A percentile compares a stretch with the other conserved stretches of the same genome.
Conservation (phyloP, 2,888 invertebrate species). For the Geophilus truncorum region DNA sequence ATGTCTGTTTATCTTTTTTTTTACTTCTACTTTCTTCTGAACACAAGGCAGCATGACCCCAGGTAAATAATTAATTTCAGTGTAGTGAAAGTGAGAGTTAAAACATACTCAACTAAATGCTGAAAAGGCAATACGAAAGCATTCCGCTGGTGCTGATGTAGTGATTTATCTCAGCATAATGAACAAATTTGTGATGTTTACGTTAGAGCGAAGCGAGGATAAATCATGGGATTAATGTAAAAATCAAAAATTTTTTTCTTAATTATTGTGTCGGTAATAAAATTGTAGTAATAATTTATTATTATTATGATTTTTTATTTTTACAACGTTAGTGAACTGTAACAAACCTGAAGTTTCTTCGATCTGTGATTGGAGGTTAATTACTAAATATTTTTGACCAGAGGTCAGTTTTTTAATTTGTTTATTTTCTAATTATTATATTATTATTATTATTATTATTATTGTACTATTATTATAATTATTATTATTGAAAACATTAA, state of each 20-base stretch:
- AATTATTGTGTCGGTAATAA: neutral
- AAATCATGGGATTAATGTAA: neutral
- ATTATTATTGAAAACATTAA: neutral
- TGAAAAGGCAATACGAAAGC: neutral
- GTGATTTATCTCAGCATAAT: slow-evolving; percentile 17
- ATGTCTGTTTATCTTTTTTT: neutral
- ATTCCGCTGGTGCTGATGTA: neutral
- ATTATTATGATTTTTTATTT: neutral
- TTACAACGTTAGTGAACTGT: neutral
- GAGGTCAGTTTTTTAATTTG: neutral
- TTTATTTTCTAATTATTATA: neutral
- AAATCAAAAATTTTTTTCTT: neutral
- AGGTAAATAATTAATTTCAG: neutral
- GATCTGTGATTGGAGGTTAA: slow-evolving; percentile 18
- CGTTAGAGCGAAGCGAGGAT: neutral
- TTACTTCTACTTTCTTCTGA: neutral
- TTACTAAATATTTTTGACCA: slow-evolving; percentile 9
- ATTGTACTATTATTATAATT: neutral
- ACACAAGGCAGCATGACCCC: neutral
- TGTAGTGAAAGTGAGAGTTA: neutral
- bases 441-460: neutral
- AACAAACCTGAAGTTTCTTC: slow-evolving; percentile 10
- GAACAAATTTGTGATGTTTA: slow-evolving; percentile 16
- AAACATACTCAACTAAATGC: slow-evolving; percentile 3
- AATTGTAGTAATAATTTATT: neutral